Percentiles rank a stretch among this genome's conserved stretches.
Conservation (phyloP, 2,888 invertebrate genomes). For the Agelastica alni region DNA sequence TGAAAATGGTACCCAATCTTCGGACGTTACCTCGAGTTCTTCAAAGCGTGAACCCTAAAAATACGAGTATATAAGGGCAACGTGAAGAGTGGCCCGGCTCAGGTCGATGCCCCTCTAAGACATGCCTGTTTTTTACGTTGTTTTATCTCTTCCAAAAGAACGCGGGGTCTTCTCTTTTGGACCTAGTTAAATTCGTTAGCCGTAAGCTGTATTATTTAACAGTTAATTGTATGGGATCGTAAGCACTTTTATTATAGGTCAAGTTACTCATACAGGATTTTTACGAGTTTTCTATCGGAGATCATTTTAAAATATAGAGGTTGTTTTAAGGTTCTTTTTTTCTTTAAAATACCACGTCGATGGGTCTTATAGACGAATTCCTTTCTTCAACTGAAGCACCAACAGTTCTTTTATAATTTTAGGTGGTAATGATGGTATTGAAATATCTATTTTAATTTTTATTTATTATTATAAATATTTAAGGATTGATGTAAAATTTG, state of each 20-base stretch:
- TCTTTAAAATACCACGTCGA: too few species aligned
- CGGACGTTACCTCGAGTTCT: constrained; percentile 22
- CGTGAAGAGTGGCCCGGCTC: constrained; percentile 42
- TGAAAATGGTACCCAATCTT: too few species aligned
- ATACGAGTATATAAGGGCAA: constrained; percentile 44
- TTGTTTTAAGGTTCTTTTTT: too few species aligned
- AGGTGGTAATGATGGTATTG: too few species aligned
- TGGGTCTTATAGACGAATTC: too few species aligned
- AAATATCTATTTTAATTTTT: too few species aligned
- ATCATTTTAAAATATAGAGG: neutral
- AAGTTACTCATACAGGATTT: constrained; percentile 8
- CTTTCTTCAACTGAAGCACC: too few species aligned
- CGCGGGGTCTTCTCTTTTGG: constrained; percentile 30
- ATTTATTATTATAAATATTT: too few species aligned
- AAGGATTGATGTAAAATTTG: too few species aligned
- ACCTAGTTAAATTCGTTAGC: constrained; percentile 27
- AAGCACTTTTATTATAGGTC: constrained; percentile 16
- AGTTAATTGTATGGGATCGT: constrained; percentile 19
- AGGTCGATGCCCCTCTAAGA: constrained; percentile 49
- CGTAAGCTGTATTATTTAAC: constrained; percentile 19
- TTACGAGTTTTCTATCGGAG: neutral
- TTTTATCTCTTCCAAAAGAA: constrained; percentile 46
- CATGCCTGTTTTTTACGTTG: constrained; percentile 46
- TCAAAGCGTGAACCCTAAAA: constrained; percentile 28
- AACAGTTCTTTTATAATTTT: too few species aligned